A percentile compares a stretch with the other conserved stretches of the same genome.
phyloP scores from a whole-genome alignment of 2,888 invertebrate species.

The Caenorhabditis sp. region DNA sequence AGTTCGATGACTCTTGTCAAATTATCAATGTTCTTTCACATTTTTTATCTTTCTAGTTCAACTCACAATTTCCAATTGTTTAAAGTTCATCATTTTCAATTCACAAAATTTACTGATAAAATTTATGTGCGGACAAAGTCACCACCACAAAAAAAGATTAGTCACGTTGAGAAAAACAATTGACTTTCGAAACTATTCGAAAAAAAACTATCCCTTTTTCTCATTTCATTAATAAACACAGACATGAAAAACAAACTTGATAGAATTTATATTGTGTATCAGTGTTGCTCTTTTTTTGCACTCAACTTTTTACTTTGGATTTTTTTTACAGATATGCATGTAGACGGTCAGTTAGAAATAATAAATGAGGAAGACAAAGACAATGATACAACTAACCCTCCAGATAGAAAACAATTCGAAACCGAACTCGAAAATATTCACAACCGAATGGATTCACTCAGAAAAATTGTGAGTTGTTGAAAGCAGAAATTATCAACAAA shows the following conservation, averaged over 20 bases:
- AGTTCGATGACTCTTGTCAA: no score
- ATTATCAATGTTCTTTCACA: no score
- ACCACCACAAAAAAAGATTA: no score
- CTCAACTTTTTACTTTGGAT: neutral
- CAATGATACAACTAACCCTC: slow-evolving; percentile 22
- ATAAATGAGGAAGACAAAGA: slow-evolving; percentile 32
- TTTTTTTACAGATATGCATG: slow-evolving; percentile 36
- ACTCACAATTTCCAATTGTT: no score
- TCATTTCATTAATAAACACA: neutral
- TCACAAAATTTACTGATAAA: no score
- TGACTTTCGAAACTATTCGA: neutral
- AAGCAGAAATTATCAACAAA: no score
- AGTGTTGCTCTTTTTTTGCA: neutral
- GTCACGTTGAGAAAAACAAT: neutral
- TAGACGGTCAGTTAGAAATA: slow-evolving; percentile 23
- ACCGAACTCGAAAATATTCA: slow-evolving; percentile 21
- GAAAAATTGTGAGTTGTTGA: neutral
- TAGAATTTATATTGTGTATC: neutral
- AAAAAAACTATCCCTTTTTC: neutral
- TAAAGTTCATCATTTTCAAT: no score
- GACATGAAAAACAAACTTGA: no score
- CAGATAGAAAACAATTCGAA: slow-evolving; percentile 35
- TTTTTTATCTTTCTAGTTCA: no score
- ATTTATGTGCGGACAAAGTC: no score
- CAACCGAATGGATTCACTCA: slow-evolving; percentile 9